Percentiles rank a stretch among this genome's conserved stretches.
phyloP scores from a whole-genome alignment of 2,113 vertebrate species.

The Trinectes maculatus region DNA sequence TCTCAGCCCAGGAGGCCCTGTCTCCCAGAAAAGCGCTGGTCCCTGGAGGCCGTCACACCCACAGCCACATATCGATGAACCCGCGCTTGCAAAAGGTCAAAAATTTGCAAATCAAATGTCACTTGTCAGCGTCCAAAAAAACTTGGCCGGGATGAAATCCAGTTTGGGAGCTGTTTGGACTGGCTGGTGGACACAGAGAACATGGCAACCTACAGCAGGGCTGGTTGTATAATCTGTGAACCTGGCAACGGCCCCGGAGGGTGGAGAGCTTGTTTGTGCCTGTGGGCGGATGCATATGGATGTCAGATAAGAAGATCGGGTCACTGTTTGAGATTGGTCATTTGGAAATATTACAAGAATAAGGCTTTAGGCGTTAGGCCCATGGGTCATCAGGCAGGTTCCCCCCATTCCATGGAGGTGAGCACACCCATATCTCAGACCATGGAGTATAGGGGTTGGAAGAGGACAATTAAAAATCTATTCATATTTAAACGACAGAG shows the following conservation, averaged over 20 bases:
- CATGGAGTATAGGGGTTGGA: too few relatives aligned
- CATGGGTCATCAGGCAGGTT: too few relatives aligned
- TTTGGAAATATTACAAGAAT: conserved; percentile 8
- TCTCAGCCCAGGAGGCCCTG: not conserved
- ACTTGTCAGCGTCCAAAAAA: conserved; percentile 24
- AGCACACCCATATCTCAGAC: too few relatives aligned
- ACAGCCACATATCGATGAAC: conserved; percentile 29
- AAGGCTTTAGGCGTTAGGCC: not conserved
- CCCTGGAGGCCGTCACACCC: conserved; percentile 10
- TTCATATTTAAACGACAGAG: too few relatives aligned
- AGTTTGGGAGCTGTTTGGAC: conserved; percentile 22
- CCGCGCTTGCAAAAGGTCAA: conserved; percentile 43
- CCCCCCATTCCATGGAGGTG: too few relatives aligned
- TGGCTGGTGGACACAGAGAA: conserved; percentile 11
- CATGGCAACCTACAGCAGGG: conserved; percentile 34
- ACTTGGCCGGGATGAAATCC: conserved; percentile 12
- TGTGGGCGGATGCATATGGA: not conserved
- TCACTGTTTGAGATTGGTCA: not conserved
- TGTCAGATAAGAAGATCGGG: conserved; percentile 5
- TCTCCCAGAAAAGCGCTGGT: conserved; percentile 8
- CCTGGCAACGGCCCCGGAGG: conserved; percentile 22
- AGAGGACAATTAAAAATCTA: too few relatives aligned
- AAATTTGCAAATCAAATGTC: conserved; percentile 53
- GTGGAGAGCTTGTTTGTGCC: conserved; percentile 4
- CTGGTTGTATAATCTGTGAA: conserved; percentile 35